phyloP scores from a whole-genome alignment of 2,888 invertebrate genomes.

The Chirona hameri region DNA sequence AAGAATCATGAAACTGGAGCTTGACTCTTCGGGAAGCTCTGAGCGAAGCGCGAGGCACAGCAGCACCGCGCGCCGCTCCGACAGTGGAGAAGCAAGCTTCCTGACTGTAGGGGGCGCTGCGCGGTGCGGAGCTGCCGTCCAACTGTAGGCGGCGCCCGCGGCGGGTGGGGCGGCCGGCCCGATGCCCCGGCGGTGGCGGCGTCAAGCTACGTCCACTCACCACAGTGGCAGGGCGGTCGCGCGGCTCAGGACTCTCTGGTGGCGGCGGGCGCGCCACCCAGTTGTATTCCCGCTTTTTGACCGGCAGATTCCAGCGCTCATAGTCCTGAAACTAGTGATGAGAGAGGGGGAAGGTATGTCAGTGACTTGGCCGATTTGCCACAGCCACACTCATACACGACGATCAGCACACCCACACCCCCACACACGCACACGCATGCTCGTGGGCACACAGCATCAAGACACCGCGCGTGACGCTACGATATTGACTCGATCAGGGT shows the following conservation, averaged over 20 bases:
- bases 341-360: not conserved
- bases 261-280: slow-evolving; percentile 92
- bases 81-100: not conserved
- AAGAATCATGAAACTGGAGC: too few species aligned
- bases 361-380: not conserved
- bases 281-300: slow-evolving; percentile 87
- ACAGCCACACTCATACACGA: not conserved
- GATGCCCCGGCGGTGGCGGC: not conserved
- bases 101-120: not conserved
- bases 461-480: too few species aligned
- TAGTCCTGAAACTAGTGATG: slow-evolving; percentile 43
- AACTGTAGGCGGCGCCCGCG: not conserved
- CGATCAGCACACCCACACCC: not conserved
- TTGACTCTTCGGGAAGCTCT: too few species aligned
- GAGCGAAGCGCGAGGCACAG: too few species aligned
- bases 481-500: too few species aligned
- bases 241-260: slow-evolving; percentile 63
- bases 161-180: slow-evolving; percentile 27
- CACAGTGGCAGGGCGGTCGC: slow-evolving; percentile 25
- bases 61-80: too few species aligned
- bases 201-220: slow-evolving; percentile 12
- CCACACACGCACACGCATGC: not conserved
- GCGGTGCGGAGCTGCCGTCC: not conserved
- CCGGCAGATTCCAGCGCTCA: slow-evolving; percentile 70
- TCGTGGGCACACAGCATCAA: not conserved